A percentile compares a stretch with the other conserved stretches of the same genome.
Evolutionary conservation across 2,113 vertebrate genomes (phyloP).

Genomic region (Cardinalis cardinalis): DNA sequence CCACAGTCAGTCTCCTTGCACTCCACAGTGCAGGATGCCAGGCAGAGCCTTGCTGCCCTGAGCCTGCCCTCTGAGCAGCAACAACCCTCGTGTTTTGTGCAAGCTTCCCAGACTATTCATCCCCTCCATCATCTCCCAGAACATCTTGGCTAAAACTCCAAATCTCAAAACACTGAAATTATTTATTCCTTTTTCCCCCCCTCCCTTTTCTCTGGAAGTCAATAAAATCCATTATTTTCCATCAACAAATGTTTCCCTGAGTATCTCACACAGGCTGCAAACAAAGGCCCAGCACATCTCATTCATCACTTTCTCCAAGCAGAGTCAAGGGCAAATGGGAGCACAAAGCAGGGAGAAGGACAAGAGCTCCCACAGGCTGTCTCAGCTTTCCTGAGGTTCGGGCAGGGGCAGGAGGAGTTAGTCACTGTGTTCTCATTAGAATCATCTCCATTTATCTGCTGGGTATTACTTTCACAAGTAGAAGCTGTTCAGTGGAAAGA

Average conservation of each 20-base stretch:
- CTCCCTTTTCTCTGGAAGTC: background rate
- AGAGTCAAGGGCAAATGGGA: background rate
- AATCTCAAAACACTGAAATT: background rate
- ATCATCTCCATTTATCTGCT: background rate
- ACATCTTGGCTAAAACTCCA: background rate
- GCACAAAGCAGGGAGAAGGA: background rate
- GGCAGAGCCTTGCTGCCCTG: background rate
- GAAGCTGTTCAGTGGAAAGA: background rate
- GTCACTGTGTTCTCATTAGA: background rate
- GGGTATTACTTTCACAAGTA: background rate
- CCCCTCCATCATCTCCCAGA: background rate
- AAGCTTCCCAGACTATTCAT: background rate
- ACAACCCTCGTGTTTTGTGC: rapidly evolving
- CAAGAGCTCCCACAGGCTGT: background rate
- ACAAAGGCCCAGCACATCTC: background rate
- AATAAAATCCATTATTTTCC: constrained; percentile 30
- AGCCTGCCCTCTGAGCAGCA: background rate
- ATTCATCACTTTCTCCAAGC: background rate
- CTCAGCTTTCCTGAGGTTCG: background rate
- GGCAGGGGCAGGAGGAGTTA: background rate
- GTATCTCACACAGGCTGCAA: background rate
- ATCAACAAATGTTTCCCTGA: background rate
- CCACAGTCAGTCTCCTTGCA: background rate
- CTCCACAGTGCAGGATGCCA: background rate
- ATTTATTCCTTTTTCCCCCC: rapidly evolving